Evolutionary conservation across 2,888 invertebrate species (phyloP).

Genomic region (Heliconius charithonia): DNA sequence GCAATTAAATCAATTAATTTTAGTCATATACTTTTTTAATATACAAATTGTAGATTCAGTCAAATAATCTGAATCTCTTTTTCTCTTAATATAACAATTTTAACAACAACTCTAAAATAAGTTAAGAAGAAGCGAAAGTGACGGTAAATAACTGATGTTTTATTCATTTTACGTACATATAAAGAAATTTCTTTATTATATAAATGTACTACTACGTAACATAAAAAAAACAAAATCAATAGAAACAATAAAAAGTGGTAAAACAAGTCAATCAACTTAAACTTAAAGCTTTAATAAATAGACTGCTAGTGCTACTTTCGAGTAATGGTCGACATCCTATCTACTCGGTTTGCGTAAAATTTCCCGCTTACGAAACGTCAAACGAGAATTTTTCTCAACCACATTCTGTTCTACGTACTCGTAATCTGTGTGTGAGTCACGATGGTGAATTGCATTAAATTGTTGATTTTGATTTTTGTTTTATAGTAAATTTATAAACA

Average conservation of each 20-base stretch:
- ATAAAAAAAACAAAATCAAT: background rate
- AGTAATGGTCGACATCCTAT: constrained; percentile 43
- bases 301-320: constrained; percentile 39
- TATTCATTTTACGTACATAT: too few species aligned
- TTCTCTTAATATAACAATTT: too few species aligned
- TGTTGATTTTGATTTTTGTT: background rate
- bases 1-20: too few species aligned
- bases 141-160: background rate
- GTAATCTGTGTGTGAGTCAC: constrained; percentile 58
- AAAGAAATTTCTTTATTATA: constrained; percentile 4
- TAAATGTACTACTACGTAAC: background rate
- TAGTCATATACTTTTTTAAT: too few species aligned
- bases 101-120: too few species aligned
- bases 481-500: background rate
- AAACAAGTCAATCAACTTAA: constrained; percentile 35
- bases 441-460: constrained; percentile 44
- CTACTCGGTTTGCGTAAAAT: constrained; percentile 49
- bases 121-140: too few species aligned
- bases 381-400: constrained; percentile 66
- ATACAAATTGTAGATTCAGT: too few species aligned
- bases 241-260: constrained; percentile 31
- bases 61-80: too few species aligned
- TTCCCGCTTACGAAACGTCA: constrained; percentile 64
- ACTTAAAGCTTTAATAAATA: constrained; percentile 40
- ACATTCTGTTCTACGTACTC: constrained; percentile 46